A percentile compares a stretch with the other conserved stretches of the same genome.
phyloP scores from a whole-genome alignment of 2,113 vertebrate genomes.

The Myotis brandtii region DNA sequence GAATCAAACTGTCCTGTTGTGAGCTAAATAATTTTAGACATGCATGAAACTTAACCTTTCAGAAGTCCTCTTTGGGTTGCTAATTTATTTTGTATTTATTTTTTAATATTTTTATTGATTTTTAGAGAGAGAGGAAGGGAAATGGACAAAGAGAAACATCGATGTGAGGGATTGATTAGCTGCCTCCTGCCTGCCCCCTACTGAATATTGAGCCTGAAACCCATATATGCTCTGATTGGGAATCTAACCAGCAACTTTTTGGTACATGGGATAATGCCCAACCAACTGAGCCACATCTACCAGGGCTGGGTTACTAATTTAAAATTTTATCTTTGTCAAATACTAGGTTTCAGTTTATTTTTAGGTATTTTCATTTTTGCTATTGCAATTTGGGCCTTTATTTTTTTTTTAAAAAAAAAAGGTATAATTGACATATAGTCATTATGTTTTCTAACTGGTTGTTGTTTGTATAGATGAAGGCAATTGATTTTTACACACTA shows the following conservation, averaged over 20 bases:
- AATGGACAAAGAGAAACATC: too few species aligned
- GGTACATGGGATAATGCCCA: too few species aligned
- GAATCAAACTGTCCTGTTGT: not conserved
- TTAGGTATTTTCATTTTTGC: not conserved
- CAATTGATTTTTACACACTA: not conserved
- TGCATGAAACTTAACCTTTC: not conserved
- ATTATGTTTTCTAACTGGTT: not conserved
- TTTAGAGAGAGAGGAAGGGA: too few species aligned
- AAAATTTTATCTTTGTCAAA: not conserved
- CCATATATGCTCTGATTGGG: too few species aligned
- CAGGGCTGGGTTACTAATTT: not conserved
- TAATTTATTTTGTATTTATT: not conserved
- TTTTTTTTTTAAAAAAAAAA: not conserved
- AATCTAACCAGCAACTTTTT: too few species aligned
- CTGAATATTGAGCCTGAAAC: too few species aligned
- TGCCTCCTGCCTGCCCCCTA: too few species aligned
- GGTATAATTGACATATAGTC: not conserved
- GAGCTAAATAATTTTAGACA: not conserved
- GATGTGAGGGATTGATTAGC: too few species aligned
- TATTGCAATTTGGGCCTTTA: not conserved
- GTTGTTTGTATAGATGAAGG: not conserved
- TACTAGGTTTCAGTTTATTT: not conserved
- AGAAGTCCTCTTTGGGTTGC: not conserved
- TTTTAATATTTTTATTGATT: not conserved
- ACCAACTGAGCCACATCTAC: too few species aligned